Evolutionary conservation across 2,113 vertebrate genomes (phyloP).

Genomic region (Corydoras maculifer): DNA sequence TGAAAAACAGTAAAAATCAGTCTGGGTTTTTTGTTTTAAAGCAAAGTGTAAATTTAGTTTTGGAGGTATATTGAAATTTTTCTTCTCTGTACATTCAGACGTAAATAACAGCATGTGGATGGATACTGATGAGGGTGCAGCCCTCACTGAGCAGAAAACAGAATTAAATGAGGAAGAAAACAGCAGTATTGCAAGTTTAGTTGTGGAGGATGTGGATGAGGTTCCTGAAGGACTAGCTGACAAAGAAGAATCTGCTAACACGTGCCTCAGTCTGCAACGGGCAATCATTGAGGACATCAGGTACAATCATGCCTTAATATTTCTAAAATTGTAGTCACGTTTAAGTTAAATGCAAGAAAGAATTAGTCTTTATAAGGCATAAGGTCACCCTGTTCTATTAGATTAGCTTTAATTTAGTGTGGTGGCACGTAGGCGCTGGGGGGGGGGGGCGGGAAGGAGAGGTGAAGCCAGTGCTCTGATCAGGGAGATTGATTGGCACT

Average conservation of each 20-base stretch:
- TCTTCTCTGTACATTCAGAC: slow-evolving; percentile 34
- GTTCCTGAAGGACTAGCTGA: slow-evolving; percentile 17
- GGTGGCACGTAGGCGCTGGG: too few species aligned
- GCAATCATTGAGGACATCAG: slow-evolving; percentile 67
- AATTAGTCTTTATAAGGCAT: too few species aligned
- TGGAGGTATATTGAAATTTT: not conserved
- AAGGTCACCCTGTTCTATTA: too few species aligned
- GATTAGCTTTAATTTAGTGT: too few species aligned
- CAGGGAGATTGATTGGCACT: too few species aligned
- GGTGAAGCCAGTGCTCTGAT: too few species aligned
- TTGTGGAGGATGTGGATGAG: slow-evolving; percentile 16
- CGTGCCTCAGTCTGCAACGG: slow-evolving; percentile 43
- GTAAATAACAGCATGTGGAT: slow-evolving; percentile 20
- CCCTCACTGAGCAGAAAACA: slow-evolving; percentile 54
- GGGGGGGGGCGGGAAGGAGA: too few species aligned
- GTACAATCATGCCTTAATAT: slow-evolving; percentile 38
- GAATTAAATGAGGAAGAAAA: slow-evolving; percentile 27
- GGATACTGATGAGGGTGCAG: slow-evolving; percentile 48
- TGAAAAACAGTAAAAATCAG: too few species aligned
- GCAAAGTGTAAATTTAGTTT: too few species aligned
- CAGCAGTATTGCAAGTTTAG: slow-evolving; percentile 20
- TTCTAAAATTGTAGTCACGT: too few species aligned
- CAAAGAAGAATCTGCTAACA: not conserved
- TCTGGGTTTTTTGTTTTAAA: too few species aligned
- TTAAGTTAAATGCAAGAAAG: too few species aligned